Conservation (phyloP, 2,888 invertebrate genomes). For the Epinotia demarniana region DNA sequence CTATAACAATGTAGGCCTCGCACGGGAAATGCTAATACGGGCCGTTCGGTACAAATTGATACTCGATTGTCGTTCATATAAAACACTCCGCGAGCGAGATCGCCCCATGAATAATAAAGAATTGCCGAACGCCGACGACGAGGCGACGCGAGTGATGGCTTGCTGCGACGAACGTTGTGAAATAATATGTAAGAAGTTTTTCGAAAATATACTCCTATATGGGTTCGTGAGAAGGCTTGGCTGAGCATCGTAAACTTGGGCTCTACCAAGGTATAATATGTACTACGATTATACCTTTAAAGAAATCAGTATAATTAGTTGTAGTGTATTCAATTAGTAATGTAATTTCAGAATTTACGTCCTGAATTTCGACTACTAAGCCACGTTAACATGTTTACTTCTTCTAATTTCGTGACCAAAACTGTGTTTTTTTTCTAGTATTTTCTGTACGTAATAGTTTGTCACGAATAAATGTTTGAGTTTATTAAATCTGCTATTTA, state of each 20-base stretch:
- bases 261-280: not conserved
- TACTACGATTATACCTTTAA: not conserved
- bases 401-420: not conserved
- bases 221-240: not conserved
- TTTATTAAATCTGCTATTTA: not conserved
- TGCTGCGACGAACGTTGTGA: slow-evolving; percentile 33
- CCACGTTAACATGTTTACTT: not conserved
- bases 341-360: too few species aligned
- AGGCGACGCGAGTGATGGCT: slow-evolving; percentile 52
- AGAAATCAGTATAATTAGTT: not conserved
- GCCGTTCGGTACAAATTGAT: slow-evolving; percentile 82
- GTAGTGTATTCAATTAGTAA: too few species aligned
- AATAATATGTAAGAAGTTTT: not conserved
- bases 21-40: slow-evolving; percentile 79
- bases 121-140: slow-evolving; percentile 73
- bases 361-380: too few species aligned
- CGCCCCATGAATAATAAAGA: slow-evolving; percentile 84
- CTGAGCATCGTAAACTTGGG: not conserved
- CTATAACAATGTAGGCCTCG: slow-evolving; percentile 76
- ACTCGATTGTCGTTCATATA: slow-evolving; percentile 85
- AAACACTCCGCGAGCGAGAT: slow-evolving; percentile 82
- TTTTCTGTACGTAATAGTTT: too few species aligned
- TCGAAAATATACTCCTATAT: not conserved
- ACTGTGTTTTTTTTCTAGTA: too few species aligned
- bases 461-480: too few species aligned